Percentiles rank a stretch among this genome's conserved stretches.
Evolutionary conservation across 2,888 invertebrate genomes (phyloP).

Genomic region (Lasius fuliginosus): DNA sequence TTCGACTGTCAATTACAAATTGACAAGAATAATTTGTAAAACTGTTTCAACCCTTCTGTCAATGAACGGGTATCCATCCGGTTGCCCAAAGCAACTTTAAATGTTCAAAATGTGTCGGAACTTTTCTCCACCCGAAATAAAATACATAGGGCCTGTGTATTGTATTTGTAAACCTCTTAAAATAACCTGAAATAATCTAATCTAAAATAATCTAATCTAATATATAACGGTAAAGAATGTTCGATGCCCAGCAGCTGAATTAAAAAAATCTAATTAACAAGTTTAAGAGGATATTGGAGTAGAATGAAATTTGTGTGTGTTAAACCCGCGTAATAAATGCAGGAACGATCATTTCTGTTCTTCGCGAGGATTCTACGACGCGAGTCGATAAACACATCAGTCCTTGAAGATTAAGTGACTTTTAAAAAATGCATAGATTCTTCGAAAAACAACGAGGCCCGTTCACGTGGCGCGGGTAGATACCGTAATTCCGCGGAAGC

Average conservation of each 20-base stretch:
- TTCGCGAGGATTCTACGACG: neutral
- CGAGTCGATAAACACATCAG: conserved; percentile 21
- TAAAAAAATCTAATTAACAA: neutral
- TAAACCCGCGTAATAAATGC: neutral
- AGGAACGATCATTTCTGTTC: neutral
- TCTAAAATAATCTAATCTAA: too few species aligned
- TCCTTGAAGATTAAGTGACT: conserved; percentile 27
- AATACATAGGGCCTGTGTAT: too few species aligned
- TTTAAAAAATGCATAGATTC: conserved; percentile 45
- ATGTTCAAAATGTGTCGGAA: too few species aligned
- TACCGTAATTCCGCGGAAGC: conserved; percentile 44
- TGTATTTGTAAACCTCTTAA: too few species aligned
- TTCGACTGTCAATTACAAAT: neutral
- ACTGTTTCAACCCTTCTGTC: neutral
- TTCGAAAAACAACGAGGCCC: conserved; percentile 26
- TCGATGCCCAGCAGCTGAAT: too few species aligned
- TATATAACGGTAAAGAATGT: too few species aligned
- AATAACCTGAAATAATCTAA: too few species aligned
- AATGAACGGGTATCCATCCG: too few species aligned
- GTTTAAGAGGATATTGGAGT: neutral
- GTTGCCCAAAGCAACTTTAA: too few species aligned
- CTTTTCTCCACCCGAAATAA: too few species aligned
- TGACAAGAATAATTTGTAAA: neutral
- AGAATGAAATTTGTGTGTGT: neutral
- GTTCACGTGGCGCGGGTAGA: conserved; percentile 31